phyloP scores from a whole-genome alignment of 1,140 invertebrate species.

The Drosophila malerkotliana region DNA sequence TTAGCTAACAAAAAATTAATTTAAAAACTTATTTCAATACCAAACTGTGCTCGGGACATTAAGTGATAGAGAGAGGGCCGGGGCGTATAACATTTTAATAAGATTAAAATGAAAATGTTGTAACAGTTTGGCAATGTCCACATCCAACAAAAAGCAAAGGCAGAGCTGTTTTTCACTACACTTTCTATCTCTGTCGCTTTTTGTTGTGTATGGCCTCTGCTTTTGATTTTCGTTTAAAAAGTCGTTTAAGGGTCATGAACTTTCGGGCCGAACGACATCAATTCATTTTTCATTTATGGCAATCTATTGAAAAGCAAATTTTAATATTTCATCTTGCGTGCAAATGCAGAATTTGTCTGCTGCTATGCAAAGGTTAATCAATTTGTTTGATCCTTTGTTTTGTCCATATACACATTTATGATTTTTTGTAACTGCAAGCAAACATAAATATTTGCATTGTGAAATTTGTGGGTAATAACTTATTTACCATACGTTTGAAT shows the following conservation, averaged over 20 bases:
- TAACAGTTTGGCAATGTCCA: slow-evolving; percentile 57
- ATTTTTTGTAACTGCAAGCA: neutral
- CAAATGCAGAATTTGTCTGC: slow-evolving; percentile 12
- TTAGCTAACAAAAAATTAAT: slow-evolving; percentile 80
- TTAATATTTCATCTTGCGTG: slow-evolving; percentile 20
- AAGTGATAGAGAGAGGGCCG: slow-evolving; percentile 9
- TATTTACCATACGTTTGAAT: slow-evolving; percentile 38
- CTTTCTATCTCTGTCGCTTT: slow-evolving; percentile 2
- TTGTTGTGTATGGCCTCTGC: neutral
- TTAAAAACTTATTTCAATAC: slow-evolving; percentile 82
- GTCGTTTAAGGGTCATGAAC: slow-evolving; percentile 51
- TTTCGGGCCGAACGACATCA: slow-evolving; percentile 28
- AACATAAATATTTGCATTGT: slow-evolving; percentile 33
- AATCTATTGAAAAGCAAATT: slow-evolving; percentile 6
- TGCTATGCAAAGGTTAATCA: slow-evolving; percentile 22
- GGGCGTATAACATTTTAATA: slow-evolving; percentile 76
- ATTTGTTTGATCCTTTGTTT: slow-evolving; percentile 18
- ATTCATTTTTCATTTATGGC: slow-evolving; percentile 30
- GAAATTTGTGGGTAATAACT: slow-evolving; percentile 26
- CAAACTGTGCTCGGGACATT: slow-evolving; percentile 51
- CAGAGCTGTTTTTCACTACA: slow-evolving; percentile 37
- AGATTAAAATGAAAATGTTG: slow-evolving; percentile 82
- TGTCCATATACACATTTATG: slow-evolving; percentile 25
- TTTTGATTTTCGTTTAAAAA: slow-evolving; percentile 48
- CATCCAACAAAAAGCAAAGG: slow-evolving; percentile 12